Conservation (phyloP, 2,888 invertebrate species). For the Dilophus febrilis region DNA sequence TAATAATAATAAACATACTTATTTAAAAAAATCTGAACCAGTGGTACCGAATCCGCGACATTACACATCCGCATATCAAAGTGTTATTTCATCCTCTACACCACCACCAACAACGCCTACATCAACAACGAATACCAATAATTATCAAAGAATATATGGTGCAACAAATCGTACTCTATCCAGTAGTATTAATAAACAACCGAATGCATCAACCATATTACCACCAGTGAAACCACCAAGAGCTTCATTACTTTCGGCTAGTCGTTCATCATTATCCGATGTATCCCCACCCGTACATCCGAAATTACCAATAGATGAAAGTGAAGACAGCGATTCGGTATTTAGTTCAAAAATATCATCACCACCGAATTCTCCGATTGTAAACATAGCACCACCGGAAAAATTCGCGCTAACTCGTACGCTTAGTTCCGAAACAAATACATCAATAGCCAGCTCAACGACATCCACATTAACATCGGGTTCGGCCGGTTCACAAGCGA, state of each 20-base stretch:
- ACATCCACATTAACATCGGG: constrained; percentile 57
- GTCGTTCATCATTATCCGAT: neutral
- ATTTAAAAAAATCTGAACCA: neutral
- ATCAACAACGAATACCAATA: neutral
- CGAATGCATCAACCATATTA: constrained; percentile 15
- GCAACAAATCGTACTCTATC: constrained; percentile 2
- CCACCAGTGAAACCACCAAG: constrained; percentile 27
- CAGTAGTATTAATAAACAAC: constrained; percentile 6
- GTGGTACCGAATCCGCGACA: neutral
- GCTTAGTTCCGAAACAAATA: constrained; percentile 54
- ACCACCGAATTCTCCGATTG: constrained; percentile 46
- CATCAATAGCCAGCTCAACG: constrained; percentile 49
- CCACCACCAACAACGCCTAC: too few relatives aligned
- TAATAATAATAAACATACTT: too few relatives aligned
- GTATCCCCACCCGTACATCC: neutral
- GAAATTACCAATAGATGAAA: constrained; percentile 35
- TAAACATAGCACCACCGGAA: constrained; percentile 32
- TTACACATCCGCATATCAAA: neutral
- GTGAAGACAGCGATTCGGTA: constrained; percentile 67
- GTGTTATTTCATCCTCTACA: too few relatives aligned
- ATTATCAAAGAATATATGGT: constrained; percentile 2
- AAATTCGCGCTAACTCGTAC: constrained; percentile 46
- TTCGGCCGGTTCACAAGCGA: constrained; percentile 56
- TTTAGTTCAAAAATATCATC: constrained; percentile 74
- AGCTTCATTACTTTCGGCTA: constrained; percentile 22